Conservation (phyloP, 2,113 vertebrate genomes). For the Apus apus region DNA sequence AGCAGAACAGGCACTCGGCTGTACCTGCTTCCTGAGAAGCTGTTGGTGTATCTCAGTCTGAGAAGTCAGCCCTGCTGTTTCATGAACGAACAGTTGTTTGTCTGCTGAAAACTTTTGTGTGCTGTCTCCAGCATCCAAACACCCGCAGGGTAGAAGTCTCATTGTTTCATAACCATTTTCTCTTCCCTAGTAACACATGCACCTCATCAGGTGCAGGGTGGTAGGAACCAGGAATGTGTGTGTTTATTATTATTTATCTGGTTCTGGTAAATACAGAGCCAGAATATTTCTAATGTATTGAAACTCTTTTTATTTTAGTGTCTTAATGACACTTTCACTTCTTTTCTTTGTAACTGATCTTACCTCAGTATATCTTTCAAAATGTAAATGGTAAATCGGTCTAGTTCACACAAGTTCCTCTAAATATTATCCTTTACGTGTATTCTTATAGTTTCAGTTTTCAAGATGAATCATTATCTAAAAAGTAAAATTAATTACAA, state of each 20-base stretch:
- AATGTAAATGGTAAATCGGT: neutral
- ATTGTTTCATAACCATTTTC: neutral
- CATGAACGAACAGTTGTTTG: neutral
- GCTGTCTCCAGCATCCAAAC: neutral
- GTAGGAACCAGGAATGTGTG: neutral
- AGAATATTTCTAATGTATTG: neutral
- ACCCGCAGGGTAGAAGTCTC: neutral
- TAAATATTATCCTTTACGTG: neutral
- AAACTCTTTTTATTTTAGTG: neutral
- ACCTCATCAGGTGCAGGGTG: neutral
- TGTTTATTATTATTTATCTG: neutral
- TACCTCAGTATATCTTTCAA: neutral
- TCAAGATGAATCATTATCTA: neutral
- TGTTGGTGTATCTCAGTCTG: neutral
- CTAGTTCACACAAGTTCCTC: neutral
- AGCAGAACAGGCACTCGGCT: neutral
- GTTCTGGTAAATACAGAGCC: neutral
- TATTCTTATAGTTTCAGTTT: neutral
- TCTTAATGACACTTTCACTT: neutral
- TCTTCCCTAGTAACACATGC: neutral
- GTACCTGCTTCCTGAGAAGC: neutral
- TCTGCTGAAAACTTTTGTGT: neutral
- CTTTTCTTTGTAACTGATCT: neutral
- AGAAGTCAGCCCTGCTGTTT: neutral
- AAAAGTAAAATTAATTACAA: conserved; percentile 15